Evolutionary conservation across 2,888 invertebrate genomes (phyloP).

Genomic region (Erynnis tages): DNA sequence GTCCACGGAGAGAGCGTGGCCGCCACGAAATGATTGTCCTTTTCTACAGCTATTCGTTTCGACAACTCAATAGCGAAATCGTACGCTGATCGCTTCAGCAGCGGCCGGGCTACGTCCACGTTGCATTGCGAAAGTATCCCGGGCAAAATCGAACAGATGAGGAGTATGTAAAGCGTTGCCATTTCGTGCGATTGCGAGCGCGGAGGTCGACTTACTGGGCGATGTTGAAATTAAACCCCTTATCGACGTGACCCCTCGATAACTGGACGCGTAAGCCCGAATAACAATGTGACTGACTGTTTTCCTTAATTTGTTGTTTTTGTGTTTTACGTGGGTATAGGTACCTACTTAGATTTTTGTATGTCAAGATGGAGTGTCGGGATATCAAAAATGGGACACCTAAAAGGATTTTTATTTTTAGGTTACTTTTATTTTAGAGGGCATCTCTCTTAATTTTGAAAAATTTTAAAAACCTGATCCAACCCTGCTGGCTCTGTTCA

Average conservation of each 20-base stretch:
- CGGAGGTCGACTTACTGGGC: conserved; percentile 23
- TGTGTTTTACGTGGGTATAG: too few species aligned
- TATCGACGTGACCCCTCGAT: conserved; percentile 19
- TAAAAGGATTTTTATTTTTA: too few species aligned
- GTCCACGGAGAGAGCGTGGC: conserved; percentile 65
- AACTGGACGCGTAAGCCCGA: conserved; percentile 1
- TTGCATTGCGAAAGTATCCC: conserved; percentile 38
- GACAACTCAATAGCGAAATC: conserved; percentile 41
- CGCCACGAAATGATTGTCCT: conserved; percentile 61
- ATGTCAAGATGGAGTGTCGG: too few species aligned
- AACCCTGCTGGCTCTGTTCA: too few species aligned
- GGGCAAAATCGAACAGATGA: conserved; percentile 36
- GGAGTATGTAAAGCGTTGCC: conserved; percentile 32
- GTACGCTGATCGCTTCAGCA: conserved; percentile 40
- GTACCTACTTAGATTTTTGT: too few species aligned
- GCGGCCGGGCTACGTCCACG: conserved; percentile 33
- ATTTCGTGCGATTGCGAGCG: conserved; percentile 33
- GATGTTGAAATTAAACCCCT: neutral
- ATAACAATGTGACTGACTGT: too few species aligned
- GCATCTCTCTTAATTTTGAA: too few species aligned
- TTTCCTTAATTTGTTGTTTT: too few species aligned
- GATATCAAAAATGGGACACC: too few species aligned
- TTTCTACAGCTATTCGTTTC: conserved; percentile 46
- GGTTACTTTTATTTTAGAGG: too few species aligned
- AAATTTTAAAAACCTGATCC: too few species aligned